Percentiles rank a stretch among this genome's conserved stretches.
phyloP scores from a whole-genome alignment of 92 coral and sea anemone genomes.

The Phenganax stokvisi region DNA sequence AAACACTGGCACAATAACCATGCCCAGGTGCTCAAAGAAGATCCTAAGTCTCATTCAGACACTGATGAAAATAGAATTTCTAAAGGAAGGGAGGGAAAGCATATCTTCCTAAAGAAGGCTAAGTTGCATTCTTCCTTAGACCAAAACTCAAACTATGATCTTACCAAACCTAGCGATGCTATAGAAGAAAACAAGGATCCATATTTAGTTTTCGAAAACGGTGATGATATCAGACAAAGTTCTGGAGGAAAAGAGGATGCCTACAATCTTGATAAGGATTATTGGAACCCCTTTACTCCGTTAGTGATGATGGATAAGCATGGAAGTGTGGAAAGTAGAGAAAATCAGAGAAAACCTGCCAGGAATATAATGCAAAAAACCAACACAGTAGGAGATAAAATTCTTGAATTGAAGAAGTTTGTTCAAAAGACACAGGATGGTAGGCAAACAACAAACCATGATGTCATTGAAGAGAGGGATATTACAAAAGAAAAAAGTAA shows the following conservation, averaged over 20 bases:
- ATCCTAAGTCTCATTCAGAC: background rate
- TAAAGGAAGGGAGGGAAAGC: background rate
- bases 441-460: background rate
- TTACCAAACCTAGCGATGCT: background rate
- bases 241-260: background rate
- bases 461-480: background rate
- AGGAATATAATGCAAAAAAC: background rate
- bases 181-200: constrained; percentile 4
- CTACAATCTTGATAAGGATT: background rate
- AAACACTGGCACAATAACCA: background rate
- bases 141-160: background rate
- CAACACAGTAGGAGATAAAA: background rate
- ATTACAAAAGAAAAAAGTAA: background rate
- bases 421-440: background rate
- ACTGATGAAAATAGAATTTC: background rate
- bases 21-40: background rate
- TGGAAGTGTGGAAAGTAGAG: background rate
- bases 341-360: background rate
- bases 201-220: constrained; percentile 1
- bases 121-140: background rate
- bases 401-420: background rate
- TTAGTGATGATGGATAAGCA: background rate
- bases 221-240: background rate
- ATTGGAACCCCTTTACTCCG: background rate
- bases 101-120: background rate